Base-by-base conservation (phyloP, 2,113 vertebrate genomes). In the Chloroceryle aenea region DNA sequence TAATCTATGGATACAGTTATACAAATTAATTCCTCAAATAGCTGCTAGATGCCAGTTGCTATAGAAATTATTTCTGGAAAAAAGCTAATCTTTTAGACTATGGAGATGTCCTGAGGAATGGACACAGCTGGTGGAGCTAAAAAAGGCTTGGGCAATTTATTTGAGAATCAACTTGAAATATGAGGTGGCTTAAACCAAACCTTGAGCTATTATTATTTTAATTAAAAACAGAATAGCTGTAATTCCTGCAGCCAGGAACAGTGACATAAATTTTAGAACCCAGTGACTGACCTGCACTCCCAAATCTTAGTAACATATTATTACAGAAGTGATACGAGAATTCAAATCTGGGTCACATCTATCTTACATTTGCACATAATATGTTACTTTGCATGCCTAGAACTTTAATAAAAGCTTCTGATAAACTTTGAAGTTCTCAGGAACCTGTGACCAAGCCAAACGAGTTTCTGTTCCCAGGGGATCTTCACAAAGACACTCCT, bases 401-500 rank as follows among this genome's bases (percentile, higher is more conserved):
- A 16, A 25, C 55, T 52, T 34, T 58, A 90, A 83, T 93, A 83
- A 88, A 72, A 66, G 75, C 80, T 43, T 63, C 63, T 88, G 95
- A 97, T 96, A 96, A 97, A 73, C 95, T 96, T 95, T 90, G 89
- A 94, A 88, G 89, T 93, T 36, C 79, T 76, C 48, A 10, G 71
- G 75, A 72, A n/a, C 43, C n/a, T 53, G 21, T 64, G 75, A 16
- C 75, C 79, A 56, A 96, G 83, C n/a, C 58, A 73, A 92, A 87
- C 88, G 5, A 87, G 91, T 95, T 96, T 73, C 26, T 86, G 43
- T 88, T 96, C 96, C 93, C 89, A 83, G 71, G 67, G 83, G 79
- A 88, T 69, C 56, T 81, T 89, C 43, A 13, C 48, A 20, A 82
- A 95, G 93, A 47, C 61, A 16, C 20, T 76, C 32, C 21, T 88